A percentile compares a stretch with the other conserved stretches of the same genome.
Evolutionary conservation across 2,113 vertebrate species (phyloP).

Genomic region (Urocitellus parryii): DNA sequence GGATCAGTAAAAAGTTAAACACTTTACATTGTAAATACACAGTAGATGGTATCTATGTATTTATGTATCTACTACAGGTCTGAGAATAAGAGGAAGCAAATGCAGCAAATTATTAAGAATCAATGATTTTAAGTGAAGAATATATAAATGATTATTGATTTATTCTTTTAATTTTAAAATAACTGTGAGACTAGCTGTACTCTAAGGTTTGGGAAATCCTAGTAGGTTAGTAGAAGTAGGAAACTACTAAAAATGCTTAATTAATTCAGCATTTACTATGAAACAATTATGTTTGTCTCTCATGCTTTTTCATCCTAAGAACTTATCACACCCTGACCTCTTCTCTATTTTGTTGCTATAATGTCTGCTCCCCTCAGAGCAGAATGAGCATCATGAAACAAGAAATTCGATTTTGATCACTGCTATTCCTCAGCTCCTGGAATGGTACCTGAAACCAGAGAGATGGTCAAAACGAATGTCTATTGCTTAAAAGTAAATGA

Average conservation of each 20-base stretch:
- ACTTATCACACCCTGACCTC: background rate
- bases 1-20: constrained; percentile 7
- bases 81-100: background rate
- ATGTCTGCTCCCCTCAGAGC: background rate
- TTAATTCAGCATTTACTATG: constrained; percentile 2
- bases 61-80: background rate
- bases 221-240: background rate
- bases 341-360: background rate
- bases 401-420: background rate
- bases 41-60: background rate
- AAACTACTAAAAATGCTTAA: background rate
- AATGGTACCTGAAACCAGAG: background rate
- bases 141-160: background rate
- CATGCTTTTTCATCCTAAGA: background rate
- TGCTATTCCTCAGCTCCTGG: background rate
- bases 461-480: background rate
- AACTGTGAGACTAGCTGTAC: background rate
- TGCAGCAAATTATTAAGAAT: background rate
- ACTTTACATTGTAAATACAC: background rate
- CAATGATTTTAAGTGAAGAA: background rate
- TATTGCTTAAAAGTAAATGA: background rate
- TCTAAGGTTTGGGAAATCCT: constrained; percentile 4
- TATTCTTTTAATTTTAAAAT: constrained; percentile 12
- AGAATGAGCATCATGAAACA: background rate
- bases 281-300: background rate